A percentile compares a stretch with the other conserved stretches of the same genome.
Conservation (phyloP, 2,888 invertebrate genomes). For the Arenicola marina region DNA sequence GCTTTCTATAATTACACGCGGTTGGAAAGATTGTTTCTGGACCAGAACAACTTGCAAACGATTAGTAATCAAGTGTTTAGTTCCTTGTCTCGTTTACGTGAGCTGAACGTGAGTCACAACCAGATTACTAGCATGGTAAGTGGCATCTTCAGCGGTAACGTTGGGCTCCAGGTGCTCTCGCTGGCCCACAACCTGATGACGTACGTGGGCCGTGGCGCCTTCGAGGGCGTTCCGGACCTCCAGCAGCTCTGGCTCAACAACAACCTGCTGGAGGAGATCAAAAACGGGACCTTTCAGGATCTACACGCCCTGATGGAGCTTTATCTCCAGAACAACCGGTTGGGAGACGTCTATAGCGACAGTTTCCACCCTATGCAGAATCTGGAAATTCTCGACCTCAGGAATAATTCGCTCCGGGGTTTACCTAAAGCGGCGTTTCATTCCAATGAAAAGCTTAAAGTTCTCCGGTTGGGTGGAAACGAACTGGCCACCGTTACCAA, state of each 20-base stretch:
- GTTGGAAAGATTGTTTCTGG: neutral
- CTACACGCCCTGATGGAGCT: neutral
- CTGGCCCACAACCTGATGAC: neutral
- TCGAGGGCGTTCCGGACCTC: neutral
- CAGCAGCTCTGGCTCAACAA: neutral
- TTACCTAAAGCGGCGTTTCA: neutral
- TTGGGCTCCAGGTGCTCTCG: neutral
- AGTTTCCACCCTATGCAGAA: neutral
- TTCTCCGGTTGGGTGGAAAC: neutral
- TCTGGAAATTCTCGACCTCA: neutral
- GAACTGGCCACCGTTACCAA: neutral
- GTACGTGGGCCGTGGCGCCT: neutral
- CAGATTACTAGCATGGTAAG: neutral
- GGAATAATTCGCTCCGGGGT: neutral
- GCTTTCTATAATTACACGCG: neutral
- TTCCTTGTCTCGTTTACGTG: neutral
- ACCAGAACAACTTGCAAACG: neutral
- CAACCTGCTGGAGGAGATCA: neutral
- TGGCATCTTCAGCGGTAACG: neutral
- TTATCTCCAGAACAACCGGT: slow-evolving; percentile 1
- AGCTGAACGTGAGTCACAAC: neutral
- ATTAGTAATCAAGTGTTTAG: neutral
- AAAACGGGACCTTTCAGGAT: neutral
- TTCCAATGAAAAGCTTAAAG: neutral
- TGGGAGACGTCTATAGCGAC: neutral